Evolutionary conservation across 2,797 vertebrate genomes (phyloP), one percentile per base, ranked within the genome.

Genomic region (Pterois miles): DNA sequence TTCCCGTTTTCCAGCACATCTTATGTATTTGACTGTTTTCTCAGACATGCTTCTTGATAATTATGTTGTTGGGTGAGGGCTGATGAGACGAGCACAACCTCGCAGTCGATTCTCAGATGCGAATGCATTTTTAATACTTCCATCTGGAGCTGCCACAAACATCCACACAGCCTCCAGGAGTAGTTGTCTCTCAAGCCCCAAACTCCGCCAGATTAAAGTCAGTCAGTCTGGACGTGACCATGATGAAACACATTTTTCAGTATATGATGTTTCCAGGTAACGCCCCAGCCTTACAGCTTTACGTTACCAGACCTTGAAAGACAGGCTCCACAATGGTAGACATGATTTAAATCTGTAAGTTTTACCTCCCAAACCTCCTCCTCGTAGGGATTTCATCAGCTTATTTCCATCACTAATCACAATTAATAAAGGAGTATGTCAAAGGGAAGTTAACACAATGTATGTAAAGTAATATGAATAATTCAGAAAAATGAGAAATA

Each of bases 141-240:
- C 43, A 69, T 69, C 46, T 69, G 36, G n/a, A 53, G 66, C 70
- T 73, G 70, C 70, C 77, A 63, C 38, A 48, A 62, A 73, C 53
- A 67, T 66, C 27, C 57, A 76, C 43, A 59, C 72, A 53, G 76
- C 76, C 16, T 76, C 76, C 58, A 68, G 72, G 16, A 72, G 40
- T 3, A 33, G 33, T 68, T 75, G 72, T 63, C 72, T 68, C 58
- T 6, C 64, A 2, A 63, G 67, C 46, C 56, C 36, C 53, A 63
- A 38, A 68, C 9, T 14, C 71, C 67, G 63, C 43, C 43, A 68
- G 40, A 65, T 67, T 9, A 5, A 36, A 50, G 13, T 59, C 8
- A 31, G 46, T 65, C n/a, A 27, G 16, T n/a, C 40, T 46, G 18
- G 20, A 46, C 7, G 18, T 54, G 58, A 69, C 2, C 2, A 36